phyloP scores from a whole-genome alignment of 2,888 invertebrate genomes.

The Thecophora atra region DNA sequence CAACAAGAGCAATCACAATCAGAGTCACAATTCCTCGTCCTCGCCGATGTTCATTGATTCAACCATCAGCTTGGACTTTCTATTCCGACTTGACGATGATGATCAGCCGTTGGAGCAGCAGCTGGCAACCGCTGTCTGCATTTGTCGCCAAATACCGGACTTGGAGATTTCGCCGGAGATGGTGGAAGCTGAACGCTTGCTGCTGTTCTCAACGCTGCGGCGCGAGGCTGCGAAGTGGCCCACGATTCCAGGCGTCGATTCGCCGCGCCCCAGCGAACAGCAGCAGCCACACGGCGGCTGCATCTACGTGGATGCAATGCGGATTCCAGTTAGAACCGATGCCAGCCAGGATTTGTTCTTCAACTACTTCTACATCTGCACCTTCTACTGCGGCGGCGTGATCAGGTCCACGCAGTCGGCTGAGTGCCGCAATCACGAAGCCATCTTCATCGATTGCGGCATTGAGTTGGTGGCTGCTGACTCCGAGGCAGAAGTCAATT shows the following conservation, averaged over 20 bases:
- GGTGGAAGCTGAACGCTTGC: conserved; percentile 68
- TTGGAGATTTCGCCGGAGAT: conserved; percentile 67
- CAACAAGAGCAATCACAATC: conserved; percentile 5
- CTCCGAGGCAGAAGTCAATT: conserved; percentile 62
- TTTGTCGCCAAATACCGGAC: conserved; percentile 67
- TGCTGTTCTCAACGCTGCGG: conserved; percentile 63
- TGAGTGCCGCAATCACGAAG: conserved; percentile 56
- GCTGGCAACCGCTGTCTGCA: conserved; percentile 66
- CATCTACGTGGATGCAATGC: conserved; percentile 55
- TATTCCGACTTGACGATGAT: conserved; percentile 50
- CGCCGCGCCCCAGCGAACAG: neutral
- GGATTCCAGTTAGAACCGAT: conserved; percentile 57
- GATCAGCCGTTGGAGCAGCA: conserved; percentile 58
- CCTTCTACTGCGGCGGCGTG: conserved; percentile 58
- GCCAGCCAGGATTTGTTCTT: conserved; percentile 60
- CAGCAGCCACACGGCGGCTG: conserved; percentile 37
- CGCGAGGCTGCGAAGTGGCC: conserved; percentile 32
- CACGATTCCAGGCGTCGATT: neutral
- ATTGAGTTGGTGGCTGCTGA: conserved; percentile 58
- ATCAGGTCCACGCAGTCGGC: conserved; percentile 63
- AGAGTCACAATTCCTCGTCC: conserved; percentile 20
- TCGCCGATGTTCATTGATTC: conserved; percentile 19
- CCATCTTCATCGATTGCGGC: conserved; percentile 60
- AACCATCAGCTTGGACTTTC: conserved; percentile 52
- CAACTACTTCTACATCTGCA: conserved; percentile 64